Evolutionary conservation across 2,797 vertebrate genomes (phyloP), one percentile per base, ranked within the genome.

Genomic region (Martes flavigula): DNA sequence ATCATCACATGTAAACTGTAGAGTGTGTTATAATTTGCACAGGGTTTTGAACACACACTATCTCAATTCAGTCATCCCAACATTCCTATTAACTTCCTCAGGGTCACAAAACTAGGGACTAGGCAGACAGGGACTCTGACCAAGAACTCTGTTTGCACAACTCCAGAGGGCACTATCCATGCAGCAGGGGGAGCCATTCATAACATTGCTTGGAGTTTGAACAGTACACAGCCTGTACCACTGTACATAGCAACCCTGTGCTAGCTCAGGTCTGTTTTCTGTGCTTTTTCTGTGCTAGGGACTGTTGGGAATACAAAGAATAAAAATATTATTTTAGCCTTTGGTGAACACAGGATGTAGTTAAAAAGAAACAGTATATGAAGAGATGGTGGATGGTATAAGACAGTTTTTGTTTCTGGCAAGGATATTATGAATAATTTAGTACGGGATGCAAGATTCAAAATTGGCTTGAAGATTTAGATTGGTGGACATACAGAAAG

Each of bases 291-390:
- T 75, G 48, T 70, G 23, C 35, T 75, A 78, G 51, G 17, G 2
- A 35, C n/a, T 95, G 3, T 64, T 91, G 68, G 48, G 15, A 86
- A 91, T 86, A 68, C n/a, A 73, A 93, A 94, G 38, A 91, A 85
- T 78, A 90, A 94, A 78, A 82, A 38, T 62, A 56, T 46, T 77
- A 32, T 91, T 68, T 38, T 11, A 58, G 79, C 1, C n/a, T 15
- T 77, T 94, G 77, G 46, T 62, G 46, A 96, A 58, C n/a, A 96
- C 30, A 83, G n/a, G n/a, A 58, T 85, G 13, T 35, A 46, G 30
- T 56, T 43, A 90, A 78, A 70, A 40, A 92, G 54, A 93, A 96
- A 77, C 35, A 86, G 56, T 30, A 5, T 87, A 9, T 54, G n/a
- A 62, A 86, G 86, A 93, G 25, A 68, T 75, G 32, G 46, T 70